Conservation (phyloP, 2,113 vertebrate species). For the Mustela lutreola region DNA sequence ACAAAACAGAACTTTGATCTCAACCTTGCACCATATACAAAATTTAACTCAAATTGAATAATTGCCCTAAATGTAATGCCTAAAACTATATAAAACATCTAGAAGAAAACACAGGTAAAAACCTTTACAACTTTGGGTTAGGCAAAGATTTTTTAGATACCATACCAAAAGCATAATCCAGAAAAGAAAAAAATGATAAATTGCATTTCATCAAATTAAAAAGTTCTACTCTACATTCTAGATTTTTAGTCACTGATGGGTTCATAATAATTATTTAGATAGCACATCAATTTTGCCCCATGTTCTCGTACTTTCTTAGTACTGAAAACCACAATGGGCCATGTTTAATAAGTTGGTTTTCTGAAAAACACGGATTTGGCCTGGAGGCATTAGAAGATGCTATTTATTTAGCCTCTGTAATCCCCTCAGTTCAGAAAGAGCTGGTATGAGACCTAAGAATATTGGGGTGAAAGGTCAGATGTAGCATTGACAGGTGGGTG, state of each 20-base stretch:
- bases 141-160: constrained; percentile 10
- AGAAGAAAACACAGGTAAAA: neutral
- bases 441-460: neutral
- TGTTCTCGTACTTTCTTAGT: neutral
- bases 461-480: neutral
- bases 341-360: neutral
- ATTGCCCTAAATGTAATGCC: neutral
- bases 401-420: neutral
- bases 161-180: neutral
- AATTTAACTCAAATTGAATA: neutral
- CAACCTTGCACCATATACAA: neutral
- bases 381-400: neutral
- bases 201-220: neutral
- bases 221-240: neutral
- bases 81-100: neutral
- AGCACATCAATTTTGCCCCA: neutral
- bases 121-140: neutral
- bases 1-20: neutral
- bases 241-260: neutral
- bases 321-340: neutral
- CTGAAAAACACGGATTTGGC: neutral
- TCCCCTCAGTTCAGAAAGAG: neutral
- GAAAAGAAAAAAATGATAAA: neutral
- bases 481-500: neutral
- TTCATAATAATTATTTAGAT: constrained; percentile 25